Base-by-base conservation (phyloP, 2,113 vertebrate species). In the Salvelinus sp. region DNA sequence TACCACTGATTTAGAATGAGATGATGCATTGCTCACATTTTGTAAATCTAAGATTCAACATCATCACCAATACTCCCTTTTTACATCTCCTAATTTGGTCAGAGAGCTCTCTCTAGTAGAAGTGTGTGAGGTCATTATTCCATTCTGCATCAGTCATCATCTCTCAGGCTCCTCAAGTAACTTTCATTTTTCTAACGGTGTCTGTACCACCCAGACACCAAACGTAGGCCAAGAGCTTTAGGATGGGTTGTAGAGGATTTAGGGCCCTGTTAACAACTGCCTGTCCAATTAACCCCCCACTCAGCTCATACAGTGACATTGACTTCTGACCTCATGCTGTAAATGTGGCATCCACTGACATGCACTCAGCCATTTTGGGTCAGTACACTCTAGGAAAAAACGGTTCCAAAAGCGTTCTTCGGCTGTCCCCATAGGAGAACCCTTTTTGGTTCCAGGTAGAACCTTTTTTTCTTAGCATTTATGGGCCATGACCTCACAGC, bases 51-150 rank as follows among this genome's bases (percentile, higher is more conserved):
- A 62, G n/a, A 10, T 20, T 22, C 2, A 62, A n/a, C 6, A 2
- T 10, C 58, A 1, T 62, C 6, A 22, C 50, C 14, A 54, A 54
- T 2, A 23, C n/a, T 62, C 1, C 0, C 0, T 22, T 62, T n/a
- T 13, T 62, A 23, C n/a, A 62, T 62, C 5, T 23, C 79, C 78
- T 67, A 76, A 85, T 78, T 58, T 72, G 69, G 78, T 10, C 69
- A 76, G 63, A 78, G 20, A 58, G 60, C 33, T 70, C 70, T 66
- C 16, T 25, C 13, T 33, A 62, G 16, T 18, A 54, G 50, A 16
- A 54, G 44, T 38, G 68, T 69, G n/a, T 62, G 77, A 82, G 47
- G 18, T 82, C 80, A 82, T 69, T 23, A 0, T 57, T 1, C 48
- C 12, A 14, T 28, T 69, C 22, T 27, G 12, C 27, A 16, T 27